A percentile compares a stretch with the other conserved stretches of the same genome.
Conservation (phyloP, 1,140 invertebrate genomes). For the Leguminivora glycinivorella region DNA sequence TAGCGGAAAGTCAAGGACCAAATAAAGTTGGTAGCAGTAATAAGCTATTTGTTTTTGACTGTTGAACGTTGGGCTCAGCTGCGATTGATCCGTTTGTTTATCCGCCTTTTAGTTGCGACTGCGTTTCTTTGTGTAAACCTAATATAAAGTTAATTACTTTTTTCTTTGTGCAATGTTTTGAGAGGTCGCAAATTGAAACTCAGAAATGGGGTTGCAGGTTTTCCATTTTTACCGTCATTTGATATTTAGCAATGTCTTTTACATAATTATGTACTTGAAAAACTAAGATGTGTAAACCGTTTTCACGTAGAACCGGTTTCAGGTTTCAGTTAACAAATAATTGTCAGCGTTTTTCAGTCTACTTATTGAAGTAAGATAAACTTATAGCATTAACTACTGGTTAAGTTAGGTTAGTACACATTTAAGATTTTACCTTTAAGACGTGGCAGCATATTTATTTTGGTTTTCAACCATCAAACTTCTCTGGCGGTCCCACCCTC, state of each 20-base stretch:
- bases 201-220: neutral
- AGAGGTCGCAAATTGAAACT: neutral
- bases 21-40: neutral
- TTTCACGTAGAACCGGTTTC: too few relatives aligned
- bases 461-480: neutral
- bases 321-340: too few relatives aligned
- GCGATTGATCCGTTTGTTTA: conserved; percentile 25
- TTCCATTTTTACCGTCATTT: neutral
- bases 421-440: too few relatives aligned
- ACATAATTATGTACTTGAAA: too few relatives aligned
- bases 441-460: too few relatives aligned
- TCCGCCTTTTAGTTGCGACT: conserved; percentile 18
- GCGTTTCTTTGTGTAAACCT: conserved; percentile 25
- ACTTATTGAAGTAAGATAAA: too few relatives aligned
- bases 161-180: conserved; percentile 6
- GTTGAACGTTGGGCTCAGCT: conserved; percentile 15
- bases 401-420: too few relatives aligned
- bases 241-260: neutral
- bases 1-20: neutral
- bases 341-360: too few relatives aligned
- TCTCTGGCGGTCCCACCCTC: too few relatives aligned
- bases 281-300: too few relatives aligned
- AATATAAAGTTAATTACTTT: conserved; percentile 29
- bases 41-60: conserved; percentile 29
- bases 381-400: too few relatives aligned